phyloP scores from a whole-genome alignment of 2,113 vertebrate genomes.

The Synodontis membranacea region DNA sequence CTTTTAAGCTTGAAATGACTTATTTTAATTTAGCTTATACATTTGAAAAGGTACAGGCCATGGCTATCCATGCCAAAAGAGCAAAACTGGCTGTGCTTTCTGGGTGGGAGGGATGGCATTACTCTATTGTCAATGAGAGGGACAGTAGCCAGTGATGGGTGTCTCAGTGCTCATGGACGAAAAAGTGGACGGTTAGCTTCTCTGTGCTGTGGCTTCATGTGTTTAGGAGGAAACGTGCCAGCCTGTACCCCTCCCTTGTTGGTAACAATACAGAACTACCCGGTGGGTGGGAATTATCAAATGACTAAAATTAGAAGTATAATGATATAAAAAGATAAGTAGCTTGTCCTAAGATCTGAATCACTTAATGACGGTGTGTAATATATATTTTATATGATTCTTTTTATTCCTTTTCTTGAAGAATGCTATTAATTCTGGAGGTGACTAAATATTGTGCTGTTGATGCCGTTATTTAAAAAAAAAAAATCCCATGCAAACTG shows the following conservation, averaged over 20 bases:
- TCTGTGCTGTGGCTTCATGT: neutral
- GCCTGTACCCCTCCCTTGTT: neutral
- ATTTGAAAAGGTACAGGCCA: neutral
- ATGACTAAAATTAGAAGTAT: neutral
- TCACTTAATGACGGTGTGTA: neutral
- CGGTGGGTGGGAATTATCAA: neutral
- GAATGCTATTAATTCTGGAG: neutral
- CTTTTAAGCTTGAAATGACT: neutral
- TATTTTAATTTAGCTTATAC: neutral
- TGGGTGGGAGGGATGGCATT: neutral
- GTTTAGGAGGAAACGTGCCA: neutral
- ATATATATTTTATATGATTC: neutral
- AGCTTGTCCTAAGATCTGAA: neutral
- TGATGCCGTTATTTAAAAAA: too few relatives aligned
- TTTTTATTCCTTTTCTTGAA: neutral
- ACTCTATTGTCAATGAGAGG: neutral
- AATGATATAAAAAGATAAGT: neutral
- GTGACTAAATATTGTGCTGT: neutral
- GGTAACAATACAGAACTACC: neutral
- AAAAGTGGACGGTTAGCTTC: neutral
- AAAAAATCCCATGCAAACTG: neutral
- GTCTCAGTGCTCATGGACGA: neutral
- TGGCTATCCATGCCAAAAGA: neutral
- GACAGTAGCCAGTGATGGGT: neutral
- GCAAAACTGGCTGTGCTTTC: neutral